Percentiles rank a stretch among this genome's conserved stretches.
These are phyloP conservation scores for Lapara coniferarum DNA, from an alignment of 2,888 invertebrate genomes.

Conservation along the genomic window DNA sequence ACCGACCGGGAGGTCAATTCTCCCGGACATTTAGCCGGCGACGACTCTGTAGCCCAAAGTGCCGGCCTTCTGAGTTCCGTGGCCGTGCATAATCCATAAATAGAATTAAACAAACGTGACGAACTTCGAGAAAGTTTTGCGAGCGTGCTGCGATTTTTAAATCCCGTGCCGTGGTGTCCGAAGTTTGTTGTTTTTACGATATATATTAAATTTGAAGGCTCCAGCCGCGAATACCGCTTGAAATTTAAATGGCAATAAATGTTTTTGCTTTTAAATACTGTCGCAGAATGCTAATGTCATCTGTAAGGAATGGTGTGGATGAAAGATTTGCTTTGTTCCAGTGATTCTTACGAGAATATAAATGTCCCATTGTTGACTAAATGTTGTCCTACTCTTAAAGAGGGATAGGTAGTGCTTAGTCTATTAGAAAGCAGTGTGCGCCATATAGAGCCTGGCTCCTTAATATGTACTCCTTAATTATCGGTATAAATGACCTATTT, in stretches of 20 bases:
- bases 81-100: conserved; percentile 44
- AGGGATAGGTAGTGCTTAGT: too few species aligned
- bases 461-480: too few species aligned
- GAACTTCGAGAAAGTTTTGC: conserved; percentile 36
- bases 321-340: background rate
- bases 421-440: too few species aligned
- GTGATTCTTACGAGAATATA: too few species aligned
- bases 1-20: conserved; percentile 9
- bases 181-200: conserved; percentile 23
- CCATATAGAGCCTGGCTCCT: too few species aligned
- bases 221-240: background rate
- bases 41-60: conserved; percentile 18
- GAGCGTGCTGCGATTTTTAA: conserved; percentile 33
- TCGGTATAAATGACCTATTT: too few species aligned
- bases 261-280: background rate
- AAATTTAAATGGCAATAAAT: conserved; percentile 18
- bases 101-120: conserved; percentile 50
- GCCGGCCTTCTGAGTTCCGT: conserved; percentile 31
- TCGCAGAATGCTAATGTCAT: background rate
- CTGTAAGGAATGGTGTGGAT: background rate
- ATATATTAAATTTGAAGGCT: conserved; percentile 11
- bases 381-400: too few species aligned
- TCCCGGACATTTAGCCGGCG: background rate
- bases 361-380: too few species aligned
- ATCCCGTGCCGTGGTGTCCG: conserved; percentile 26